These are phyloP conservation scores for Sula dactylatra DNA, from an alignment of 2,113 vertebrate species.

Conservation along the genomic window DNA sequence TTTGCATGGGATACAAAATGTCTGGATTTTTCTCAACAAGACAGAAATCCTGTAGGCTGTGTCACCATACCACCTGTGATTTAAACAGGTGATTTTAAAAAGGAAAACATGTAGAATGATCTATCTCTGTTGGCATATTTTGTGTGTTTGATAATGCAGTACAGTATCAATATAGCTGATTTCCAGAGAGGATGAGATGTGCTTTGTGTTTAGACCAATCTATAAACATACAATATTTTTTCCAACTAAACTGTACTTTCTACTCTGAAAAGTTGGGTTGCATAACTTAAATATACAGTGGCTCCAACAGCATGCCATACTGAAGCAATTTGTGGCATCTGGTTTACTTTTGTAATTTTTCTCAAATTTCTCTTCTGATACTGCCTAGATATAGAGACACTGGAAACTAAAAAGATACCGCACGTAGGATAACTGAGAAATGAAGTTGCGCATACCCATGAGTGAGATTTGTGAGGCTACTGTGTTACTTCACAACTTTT, in stretches of 20 bases:
- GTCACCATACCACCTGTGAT: neutral
- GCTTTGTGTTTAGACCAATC: neutral
- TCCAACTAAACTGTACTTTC: neutral
- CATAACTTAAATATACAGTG: neutral
- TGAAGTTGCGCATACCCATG: rapidly evolving
- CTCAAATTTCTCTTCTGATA: neutral
- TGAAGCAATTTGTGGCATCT: neutral
- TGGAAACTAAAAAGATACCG: rapidly evolving
- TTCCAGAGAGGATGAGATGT: neutral
- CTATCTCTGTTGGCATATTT: neutral
- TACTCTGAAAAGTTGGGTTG: neutral
- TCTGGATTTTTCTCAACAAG: neutral
- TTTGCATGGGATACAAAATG: neutral
- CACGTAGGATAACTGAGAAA: neutral
- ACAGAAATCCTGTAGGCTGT: neutral
- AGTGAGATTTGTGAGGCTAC: neutral
- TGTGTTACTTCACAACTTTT: neutral
- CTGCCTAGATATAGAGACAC: neutral
- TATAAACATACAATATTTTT: neutral
- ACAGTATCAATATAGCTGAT: neutral
- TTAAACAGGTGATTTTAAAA: neutral
- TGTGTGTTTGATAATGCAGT: neutral
- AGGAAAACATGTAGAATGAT: neutral
- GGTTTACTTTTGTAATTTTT: neutral
- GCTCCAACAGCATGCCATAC: neutral